Evolutionary conservation across 2,797 vertebrate genomes (phyloP), one percentile per base, ranked within the genome.

Genomic region (Schizothorax lantsangensis): DNA sequence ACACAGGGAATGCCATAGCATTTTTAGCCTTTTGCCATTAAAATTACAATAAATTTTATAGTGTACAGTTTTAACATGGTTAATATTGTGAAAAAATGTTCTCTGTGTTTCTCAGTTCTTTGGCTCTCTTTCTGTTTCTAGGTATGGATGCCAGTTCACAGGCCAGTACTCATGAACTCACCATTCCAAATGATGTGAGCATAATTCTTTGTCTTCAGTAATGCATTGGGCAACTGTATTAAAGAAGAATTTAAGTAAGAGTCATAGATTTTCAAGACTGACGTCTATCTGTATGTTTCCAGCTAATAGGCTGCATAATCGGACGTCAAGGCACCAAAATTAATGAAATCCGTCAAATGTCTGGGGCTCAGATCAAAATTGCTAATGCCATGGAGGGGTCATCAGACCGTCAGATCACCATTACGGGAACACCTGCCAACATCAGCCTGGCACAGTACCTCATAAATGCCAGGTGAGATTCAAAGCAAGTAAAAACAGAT

Each of bases 121-220:
- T 21, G 17, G 9, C 69, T n/a, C 15, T 73, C 4, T 52, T 47
- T 38, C 43, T 81, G 68, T 84, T 74, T 95, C 93, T 96, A 98
- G 97, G 97, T 98, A 92, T 99, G 98, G 98, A 98, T 94, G 96
- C 97, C 97, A 97, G 96, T 96, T 95, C 97, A 95, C 97, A 97
- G 94, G 97, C 98, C 97, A 98, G 97, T 97, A 98, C 97, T 97
- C 97, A 98, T 93, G 98, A 98, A 96, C 98, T 99, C 96, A 97
- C 97, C 97, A 99, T 99, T 98, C 98, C 98, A 96, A 98, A 98
- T 96, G 97, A 99, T 97, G 97, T 99, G 96, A 98, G 98, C 98
- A 96, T 88, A 23, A 7, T 66, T n/a, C 1, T 52, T 49, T 68
- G 21, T 52, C 59, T 81, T 45, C 59, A 45, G n/a, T 23, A 64